Base-by-base conservation (phyloP, 2,113 vertebrate species). In the Paramisgurnus dabryanus region DNA sequence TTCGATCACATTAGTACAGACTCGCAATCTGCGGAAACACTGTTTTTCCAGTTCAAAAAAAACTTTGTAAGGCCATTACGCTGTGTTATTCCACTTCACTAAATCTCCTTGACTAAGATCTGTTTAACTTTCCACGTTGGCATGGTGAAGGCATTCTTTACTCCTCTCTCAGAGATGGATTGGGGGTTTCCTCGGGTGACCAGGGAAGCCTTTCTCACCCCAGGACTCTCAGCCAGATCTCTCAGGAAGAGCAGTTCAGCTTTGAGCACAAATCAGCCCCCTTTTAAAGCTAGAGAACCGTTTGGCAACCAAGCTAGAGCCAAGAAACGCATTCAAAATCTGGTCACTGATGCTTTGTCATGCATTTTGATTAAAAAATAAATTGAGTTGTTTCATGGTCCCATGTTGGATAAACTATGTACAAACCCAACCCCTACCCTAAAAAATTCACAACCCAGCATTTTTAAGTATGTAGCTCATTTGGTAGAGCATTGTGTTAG, bases 111-210 rank as follows among this genome's bases (percentile, higher is more conserved):
- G 50, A 47, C 17, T 9, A 75, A 75, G 41, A 57, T 41, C 63
- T 84, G 67, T 79, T 81, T 58, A 78, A 34, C 70, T 67, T 75
- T 78, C 80, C 80, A 72, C 69, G 65, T 76, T 82, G 79, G 82
- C 76, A 79, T 58, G 49, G 43, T 53, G 17, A 41, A 50, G 49
- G 50, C 47, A 75, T 75, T 82, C 73, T 84, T 72, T 73, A 10
- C 41, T 67, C 49, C 17, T 2, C 76, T 83, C 76, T 75, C 83
- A 34, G 78, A 75, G 81, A 82, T 60, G n/a, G 47, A 76, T 76
- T 45, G 11, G 78, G 88, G 90, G 90, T 90, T 92, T 92, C 91
- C 90, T 90, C 82, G 86, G 87, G 89, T 87, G 83, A 91, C 89
- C 83, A 75, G 82, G 82, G 50, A 80, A 82, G 65, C 73, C 79